phyloP scores from a whole-genome alignment of 2,113 vertebrate genomes.

The Charadrius vociferus region DNA sequence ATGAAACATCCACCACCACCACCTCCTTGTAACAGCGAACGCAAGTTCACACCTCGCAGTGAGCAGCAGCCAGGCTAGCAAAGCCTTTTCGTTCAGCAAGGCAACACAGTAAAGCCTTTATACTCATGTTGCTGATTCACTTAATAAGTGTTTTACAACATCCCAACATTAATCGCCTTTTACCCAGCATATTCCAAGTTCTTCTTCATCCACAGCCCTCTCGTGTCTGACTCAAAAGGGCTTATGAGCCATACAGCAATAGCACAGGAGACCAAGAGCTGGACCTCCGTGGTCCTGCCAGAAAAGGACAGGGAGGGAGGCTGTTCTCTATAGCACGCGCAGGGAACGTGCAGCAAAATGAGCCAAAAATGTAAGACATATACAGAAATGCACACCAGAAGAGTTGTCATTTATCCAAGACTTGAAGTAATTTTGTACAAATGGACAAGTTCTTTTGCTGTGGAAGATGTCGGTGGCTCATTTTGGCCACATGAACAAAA shows the following conservation, averaged over 20 bases:
- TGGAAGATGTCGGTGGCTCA: neutral
- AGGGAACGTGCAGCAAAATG: neutral
- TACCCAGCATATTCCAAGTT: neutral
- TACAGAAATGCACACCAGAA: neutral
- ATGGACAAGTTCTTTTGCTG: neutral
- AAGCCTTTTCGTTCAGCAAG: neutral
- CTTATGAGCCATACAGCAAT: neutral
- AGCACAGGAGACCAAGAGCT: neutral
- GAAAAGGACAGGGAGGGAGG: neutral
- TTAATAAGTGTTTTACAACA: neutral
- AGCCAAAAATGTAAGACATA: neutral
- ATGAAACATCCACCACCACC: neutral
- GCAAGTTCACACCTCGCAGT: neutral
- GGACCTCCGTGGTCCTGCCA: fast-evolving
- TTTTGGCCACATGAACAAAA: neutral
- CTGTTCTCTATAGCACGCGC: neutral
- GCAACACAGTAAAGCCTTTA: neutral
- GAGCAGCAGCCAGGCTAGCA: neutral
- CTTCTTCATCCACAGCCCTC: neutral
- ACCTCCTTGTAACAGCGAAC: fast-evolving
- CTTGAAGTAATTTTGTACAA: neutral
- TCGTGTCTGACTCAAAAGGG: neutral
- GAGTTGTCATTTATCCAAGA: neutral
- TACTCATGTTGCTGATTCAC: neutral
- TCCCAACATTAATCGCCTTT: neutral